Evolutionary conservation across 2,888 invertebrate genomes (phyloP).

Genomic region (Dinocampus coccinellae): DNA sequence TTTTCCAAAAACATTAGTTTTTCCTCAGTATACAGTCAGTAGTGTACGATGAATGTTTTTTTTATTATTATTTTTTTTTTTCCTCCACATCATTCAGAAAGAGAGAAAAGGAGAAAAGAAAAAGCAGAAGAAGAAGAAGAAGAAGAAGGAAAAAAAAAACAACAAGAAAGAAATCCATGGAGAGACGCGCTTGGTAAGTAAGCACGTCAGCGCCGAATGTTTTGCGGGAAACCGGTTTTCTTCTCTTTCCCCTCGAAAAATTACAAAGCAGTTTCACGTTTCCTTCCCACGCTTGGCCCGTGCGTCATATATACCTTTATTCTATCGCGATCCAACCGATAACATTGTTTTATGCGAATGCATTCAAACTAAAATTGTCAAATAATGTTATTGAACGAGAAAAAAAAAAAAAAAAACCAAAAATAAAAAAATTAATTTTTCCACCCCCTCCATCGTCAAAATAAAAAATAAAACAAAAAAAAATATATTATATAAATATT

Average conservation of each 20-base stretch:
- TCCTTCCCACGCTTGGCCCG: conserved; percentile 46
- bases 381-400: not conserved
- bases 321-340: conserved; percentile 24
- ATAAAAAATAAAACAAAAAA: not conserved
- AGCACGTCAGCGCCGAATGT: conserved; percentile 46
- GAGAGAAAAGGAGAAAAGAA: not conserved
- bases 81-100: conserved; percentile 6
- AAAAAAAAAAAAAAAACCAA: not conserved
- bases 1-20: conserved; percentile 62
- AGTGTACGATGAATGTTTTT: conserved; percentile 19
- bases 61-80: conserved; percentile 42
- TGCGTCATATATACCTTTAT: conserved; percentile 28
- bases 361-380: conserved; percentile 33
- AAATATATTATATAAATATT: not conserved
- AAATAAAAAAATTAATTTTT: not conserved
- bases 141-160: conserved; percentile 5
- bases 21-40: conserved; percentile 30
- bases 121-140: conserved; percentile 14
- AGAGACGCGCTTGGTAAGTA: conserved; percentile 11
- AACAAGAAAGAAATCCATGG: not conserved
- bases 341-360: conserved; percentile 33
- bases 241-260: conserved; percentile 53
- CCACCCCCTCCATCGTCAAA: too few relatives aligned
- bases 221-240: conserved; percentile 65
- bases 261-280: conserved; percentile 56